Conservation (phyloP, 2,113 vertebrate genomes). For the Ammospiza caudacuta region DNA sequence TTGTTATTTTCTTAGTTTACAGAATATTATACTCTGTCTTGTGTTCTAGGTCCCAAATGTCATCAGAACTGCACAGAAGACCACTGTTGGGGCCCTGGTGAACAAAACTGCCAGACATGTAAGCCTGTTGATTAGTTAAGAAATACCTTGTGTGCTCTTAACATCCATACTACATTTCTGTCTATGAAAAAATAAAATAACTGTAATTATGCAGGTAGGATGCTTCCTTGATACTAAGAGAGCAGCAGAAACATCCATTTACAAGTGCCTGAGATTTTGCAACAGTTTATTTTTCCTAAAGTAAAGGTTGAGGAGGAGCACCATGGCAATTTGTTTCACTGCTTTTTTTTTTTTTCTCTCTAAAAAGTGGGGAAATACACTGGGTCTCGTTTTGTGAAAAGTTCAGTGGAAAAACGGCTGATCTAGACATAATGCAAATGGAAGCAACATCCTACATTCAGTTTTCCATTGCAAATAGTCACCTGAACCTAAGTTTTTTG, state of each 20-base stretch:
- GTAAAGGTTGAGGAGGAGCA: background rate
- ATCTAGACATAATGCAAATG: background rate
- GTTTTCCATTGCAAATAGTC: background rate
- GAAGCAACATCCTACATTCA: background rate
- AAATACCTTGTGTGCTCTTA: background rate
- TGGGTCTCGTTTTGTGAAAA: background rate
- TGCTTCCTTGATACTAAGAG: background rate
- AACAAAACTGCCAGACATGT: constrained; percentile 91
- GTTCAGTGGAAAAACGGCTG: background rate
- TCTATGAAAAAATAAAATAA: background rate
- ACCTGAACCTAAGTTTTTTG: background rate
- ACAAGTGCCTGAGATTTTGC: background rate
- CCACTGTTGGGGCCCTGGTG: constrained; percentile 89
- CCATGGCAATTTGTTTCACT: background rate
- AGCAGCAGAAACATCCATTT: background rate
- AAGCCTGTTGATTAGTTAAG: constrained; percentile 64
- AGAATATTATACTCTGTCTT: background rate
- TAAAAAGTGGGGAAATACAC: background rate
- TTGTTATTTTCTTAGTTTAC: background rate
- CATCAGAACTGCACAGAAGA: constrained; percentile 83
- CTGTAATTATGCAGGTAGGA: background rate
- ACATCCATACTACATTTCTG: background rate
- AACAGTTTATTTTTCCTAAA: background rate
- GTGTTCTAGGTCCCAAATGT: constrained; percentile 83
- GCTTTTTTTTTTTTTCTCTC: background rate